Conservation (phyloP, 2,113 vertebrate species). For the Calidris pugnax region DNA sequence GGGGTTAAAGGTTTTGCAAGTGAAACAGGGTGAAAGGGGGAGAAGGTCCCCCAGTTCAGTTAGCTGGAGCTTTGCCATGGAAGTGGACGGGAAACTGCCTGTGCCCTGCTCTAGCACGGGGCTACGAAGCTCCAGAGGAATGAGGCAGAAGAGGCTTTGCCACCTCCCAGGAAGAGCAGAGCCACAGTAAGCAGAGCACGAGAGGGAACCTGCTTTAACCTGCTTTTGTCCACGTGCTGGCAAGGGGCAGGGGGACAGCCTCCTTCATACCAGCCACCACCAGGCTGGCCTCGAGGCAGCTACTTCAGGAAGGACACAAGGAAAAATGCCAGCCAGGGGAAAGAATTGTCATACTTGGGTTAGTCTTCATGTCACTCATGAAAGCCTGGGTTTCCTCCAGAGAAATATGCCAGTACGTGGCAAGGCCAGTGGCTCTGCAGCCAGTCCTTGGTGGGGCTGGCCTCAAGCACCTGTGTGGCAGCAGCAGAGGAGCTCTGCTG, state of each 20-base stretch:
- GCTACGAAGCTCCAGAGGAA: conserved; percentile 17
- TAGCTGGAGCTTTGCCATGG: conserved; percentile 1
- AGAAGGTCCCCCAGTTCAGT: conserved; percentile 15
- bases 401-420: not conserved
- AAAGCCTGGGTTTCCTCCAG: not conserved
- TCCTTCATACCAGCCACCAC: not conserved
- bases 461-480: not conserved
- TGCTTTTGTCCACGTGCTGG: not conserved
- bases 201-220: not conserved
- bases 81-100: conserved; percentile 10
- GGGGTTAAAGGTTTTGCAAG: conserved; percentile 26
- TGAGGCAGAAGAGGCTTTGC: not conserved
- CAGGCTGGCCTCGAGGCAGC: not conserved
- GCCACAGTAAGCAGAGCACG: not conserved
- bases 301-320: not conserved
- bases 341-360: not conserved
- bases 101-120: not conserved
- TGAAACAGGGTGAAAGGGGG: conserved; percentile 37
- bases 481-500: not conserved
- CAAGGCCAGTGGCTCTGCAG: not conserved
- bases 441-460: not conserved
- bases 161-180: not conserved
- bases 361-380: not conserved
- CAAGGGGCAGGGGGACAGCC: not conserved
- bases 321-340: not conserved